Conservation (phyloP, 37 sponge, comb jelly and placozoan genomes). For the Lycopodina hypogea region DNA sequence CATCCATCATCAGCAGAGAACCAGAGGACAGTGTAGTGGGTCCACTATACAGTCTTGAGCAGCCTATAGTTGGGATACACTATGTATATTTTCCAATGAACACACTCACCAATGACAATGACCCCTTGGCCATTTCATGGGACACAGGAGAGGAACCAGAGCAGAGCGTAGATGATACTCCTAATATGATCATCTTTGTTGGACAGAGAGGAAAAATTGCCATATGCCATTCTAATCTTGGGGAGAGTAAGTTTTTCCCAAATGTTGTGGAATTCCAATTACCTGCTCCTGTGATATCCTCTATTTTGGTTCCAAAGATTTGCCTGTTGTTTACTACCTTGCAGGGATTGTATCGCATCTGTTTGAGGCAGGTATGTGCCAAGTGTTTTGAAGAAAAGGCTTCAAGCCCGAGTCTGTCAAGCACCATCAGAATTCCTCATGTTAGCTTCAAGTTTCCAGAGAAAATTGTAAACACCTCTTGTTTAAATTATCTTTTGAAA, state of each 20-base stretch:
- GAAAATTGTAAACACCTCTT: conserved; percentile 1
- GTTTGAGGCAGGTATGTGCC: background rate
- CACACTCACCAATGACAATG: background rate
- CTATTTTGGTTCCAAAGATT: background rate
- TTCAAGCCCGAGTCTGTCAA: background rate
- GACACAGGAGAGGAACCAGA: background rate
- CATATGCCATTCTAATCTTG: background rate
- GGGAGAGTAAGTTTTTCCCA: background rate
- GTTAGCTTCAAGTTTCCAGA: conserved; percentile 26
- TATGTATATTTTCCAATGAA: conserved; percentile 4
- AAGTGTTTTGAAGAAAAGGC: background rate
- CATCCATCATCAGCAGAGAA: background rate
- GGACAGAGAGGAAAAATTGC: conserved; percentile 28
- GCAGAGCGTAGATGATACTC: background rate
- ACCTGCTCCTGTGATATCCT: conserved; percentile 17
- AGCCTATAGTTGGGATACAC: conserved; percentile 23
- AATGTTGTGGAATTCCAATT: conserved; percentile 12
- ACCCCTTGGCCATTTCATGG: background rate
- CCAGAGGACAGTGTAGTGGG: background rate
- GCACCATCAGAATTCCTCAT: conserved; percentile 11
- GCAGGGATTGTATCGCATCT: background rate
- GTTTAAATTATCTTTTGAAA: background rate
- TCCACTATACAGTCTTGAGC: conserved; percentile 25
- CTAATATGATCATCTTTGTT: conserved; percentile 11
- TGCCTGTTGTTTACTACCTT: conserved; percentile 20